These are phyloP conservation scores for Genyomyrus donnyi DNA, from an alignment of 2,113 vertebrate genomes.

Conservation along the genomic window DNA sequence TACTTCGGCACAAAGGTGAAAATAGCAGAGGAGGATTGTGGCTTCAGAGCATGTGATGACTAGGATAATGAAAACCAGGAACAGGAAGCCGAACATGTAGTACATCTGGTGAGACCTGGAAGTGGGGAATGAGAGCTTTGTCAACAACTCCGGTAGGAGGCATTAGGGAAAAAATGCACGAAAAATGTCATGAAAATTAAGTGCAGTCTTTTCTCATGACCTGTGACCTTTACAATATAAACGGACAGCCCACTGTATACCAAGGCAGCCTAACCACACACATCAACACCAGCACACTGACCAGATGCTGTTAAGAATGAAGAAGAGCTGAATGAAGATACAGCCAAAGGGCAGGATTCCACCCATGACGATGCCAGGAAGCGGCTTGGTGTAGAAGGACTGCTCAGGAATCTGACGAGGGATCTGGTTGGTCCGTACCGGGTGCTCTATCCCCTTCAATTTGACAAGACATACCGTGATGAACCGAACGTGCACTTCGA, in stretches of 20 bases:
- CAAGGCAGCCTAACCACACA: not conserved
- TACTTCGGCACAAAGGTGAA: conserved; percentile 89
- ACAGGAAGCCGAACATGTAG: conserved; percentile 94
- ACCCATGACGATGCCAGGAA: conserved; percentile 90
- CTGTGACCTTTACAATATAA: not conserved
- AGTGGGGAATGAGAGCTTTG: not conserved
- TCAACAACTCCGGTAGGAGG: not conserved
- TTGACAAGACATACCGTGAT: not conserved
- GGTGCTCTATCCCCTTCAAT: conserved; percentile 82
- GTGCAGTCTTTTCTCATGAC: not conserved
- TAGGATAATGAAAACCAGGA: conserved; percentile 83
- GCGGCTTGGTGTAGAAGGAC: conserved; percentile 84
- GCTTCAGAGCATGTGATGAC: conserved; percentile 81
- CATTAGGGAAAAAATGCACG: not conserved
- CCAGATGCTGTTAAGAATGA: conserved; percentile 96
- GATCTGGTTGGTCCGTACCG: conserved; percentile 91
- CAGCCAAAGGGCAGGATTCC: conserved; percentile 91
- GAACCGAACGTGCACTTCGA: not conserved
- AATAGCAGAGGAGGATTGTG: conserved; percentile 80
- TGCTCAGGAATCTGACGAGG: conserved; percentile 92
- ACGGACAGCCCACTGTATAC: no score
- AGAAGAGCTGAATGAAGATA: conserved; percentile 94
- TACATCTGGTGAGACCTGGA: conserved; percentile 91
- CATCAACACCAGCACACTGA: conserved; percentile 43
- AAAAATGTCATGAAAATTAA: not conserved